Percentiles rank a stretch among this genome's conserved stretches.
Conservation (phyloP, 1,140 invertebrate species). For the Macrobrachium nipponense region DNA sequence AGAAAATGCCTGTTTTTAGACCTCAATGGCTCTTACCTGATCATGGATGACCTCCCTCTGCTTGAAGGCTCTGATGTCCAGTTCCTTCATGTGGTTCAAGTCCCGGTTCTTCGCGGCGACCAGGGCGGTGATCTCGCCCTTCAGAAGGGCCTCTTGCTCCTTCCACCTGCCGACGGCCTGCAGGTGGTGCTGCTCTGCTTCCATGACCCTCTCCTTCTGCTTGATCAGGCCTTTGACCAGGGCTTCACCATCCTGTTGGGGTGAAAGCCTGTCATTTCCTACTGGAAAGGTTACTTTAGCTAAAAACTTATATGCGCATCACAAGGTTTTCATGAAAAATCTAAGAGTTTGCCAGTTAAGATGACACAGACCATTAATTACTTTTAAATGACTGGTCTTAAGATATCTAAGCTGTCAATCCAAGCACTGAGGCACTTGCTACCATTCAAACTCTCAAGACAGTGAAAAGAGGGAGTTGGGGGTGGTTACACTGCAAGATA, state of each 20-base stretch:
- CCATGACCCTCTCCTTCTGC: constrained; percentile 52
- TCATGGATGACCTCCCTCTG: constrained; percentile 43
- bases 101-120: constrained; percentile 25
- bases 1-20: too few species aligned
- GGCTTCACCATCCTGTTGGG: constrained; percentile 29
- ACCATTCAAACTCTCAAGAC: too few species aligned
- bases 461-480: too few species aligned
- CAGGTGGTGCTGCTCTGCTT: constrained; percentile 45
- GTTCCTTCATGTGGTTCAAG: constrained; percentile 28
- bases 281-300: neutral
- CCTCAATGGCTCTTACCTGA: constrained; percentile 15
- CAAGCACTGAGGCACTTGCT: too few species aligned
- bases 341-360: too few species aligned
- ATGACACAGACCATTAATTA: too few species aligned
- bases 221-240: constrained; percentile 16
- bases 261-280: neutral
- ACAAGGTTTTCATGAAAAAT: neutral
- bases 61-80: constrained; percentile 12
- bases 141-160: constrained; percentile 34
- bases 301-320: neutral
- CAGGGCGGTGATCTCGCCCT: constrained; percentile 36
- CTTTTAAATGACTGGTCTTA: neutral
- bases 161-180: constrained; percentile 35
- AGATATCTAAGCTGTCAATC: neutral
- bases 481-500: too few species aligned